Percentiles rank a stretch among this genome's conserved stretches.
phyloP scores from a whole-genome alignment of 2,113 vertebrate genomes.

The Pristiophorus japonicus region DNA sequence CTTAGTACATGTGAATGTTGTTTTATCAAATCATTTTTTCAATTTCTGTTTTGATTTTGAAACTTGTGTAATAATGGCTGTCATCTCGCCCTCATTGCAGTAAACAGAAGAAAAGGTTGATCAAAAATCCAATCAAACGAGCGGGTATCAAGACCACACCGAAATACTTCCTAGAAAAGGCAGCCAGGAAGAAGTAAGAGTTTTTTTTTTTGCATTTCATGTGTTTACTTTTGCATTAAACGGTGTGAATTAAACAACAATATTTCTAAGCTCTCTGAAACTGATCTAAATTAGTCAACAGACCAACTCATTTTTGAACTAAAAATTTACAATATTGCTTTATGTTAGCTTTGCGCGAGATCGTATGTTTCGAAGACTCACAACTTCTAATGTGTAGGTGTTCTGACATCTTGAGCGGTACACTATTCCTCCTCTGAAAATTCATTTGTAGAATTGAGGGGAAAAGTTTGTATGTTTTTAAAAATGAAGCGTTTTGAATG shows the following conservation, averaged over 20 bases:
- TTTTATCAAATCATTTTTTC: background rate
- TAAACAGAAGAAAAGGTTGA: constrained; percentile 79
- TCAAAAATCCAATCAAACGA: constrained; percentile 78
- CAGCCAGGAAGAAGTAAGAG: constrained; percentile 56
- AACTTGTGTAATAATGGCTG: background rate
- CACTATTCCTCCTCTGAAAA: background rate
- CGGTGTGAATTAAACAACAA: background rate
- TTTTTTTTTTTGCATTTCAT: constrained; percentile 28
- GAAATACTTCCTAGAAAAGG: constrained; percentile 65
- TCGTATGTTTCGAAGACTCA: background rate
- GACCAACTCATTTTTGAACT: background rate
- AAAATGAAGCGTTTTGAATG: background rate
- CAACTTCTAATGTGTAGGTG: background rate
- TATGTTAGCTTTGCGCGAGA: background rate
- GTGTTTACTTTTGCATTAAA: background rate
- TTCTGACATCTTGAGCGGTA: background rate
- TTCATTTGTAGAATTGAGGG: background rate
- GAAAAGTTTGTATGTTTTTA: background rate
- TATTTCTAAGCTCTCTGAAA: background rate
- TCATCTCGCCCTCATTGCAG: constrained; percentile 50
- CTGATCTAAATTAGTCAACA: background rate
- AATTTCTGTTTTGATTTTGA: background rate
- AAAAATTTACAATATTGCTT: background rate
- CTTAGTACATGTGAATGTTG: background rate
- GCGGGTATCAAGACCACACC: constrained; percentile 81